phyloP scores from a whole-genome alignment of 64 coral and sea anemone genomes.

The Cladopsammia gracilis region DNA sequence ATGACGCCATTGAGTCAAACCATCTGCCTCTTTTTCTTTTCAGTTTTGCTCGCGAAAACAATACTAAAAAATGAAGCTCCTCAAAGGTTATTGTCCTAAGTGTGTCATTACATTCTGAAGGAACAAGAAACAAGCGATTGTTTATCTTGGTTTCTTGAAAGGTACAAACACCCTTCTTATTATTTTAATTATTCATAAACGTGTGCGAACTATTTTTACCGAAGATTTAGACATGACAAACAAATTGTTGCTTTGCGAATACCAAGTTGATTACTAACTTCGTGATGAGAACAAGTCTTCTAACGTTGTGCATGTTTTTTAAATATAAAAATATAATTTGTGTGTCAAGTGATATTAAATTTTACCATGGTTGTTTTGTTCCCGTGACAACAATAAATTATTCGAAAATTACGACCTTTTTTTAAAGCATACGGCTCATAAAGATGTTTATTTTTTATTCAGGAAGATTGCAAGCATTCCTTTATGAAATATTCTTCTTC shows the following conservation, averaged over 20 bases:
- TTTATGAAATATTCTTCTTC: too few species aligned
- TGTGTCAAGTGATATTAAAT: too few species aligned
- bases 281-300: too few species aligned
- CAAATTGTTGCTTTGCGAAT: too few species aligned
- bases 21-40: not conserved
- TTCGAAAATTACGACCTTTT: not conserved
- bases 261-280: too few species aligned
- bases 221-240: too few species aligned
- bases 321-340: too few species aligned
- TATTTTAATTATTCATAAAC: not conserved
- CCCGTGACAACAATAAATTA: not conserved
- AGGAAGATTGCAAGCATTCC: too few species aligned
- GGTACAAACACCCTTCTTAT: not conserved
- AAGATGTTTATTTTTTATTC: too few species aligned
- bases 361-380: too few species aligned
- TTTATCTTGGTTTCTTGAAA: not conserved
- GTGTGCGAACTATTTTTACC: not conserved
- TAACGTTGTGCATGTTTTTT: too few species aligned
- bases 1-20: not conserved
- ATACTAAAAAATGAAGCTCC: conserved; percentile 7
- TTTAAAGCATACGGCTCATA: too few species aligned
- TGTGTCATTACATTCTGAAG: not conserved
- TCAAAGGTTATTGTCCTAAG: not conserved
- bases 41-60: not conserved
- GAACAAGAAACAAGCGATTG: not conserved